These are phyloP conservation scores for Dermolepida albohirtum DNA, from an alignment of 2,888 invertebrate species.

Conservation along the genomic window DNA sequence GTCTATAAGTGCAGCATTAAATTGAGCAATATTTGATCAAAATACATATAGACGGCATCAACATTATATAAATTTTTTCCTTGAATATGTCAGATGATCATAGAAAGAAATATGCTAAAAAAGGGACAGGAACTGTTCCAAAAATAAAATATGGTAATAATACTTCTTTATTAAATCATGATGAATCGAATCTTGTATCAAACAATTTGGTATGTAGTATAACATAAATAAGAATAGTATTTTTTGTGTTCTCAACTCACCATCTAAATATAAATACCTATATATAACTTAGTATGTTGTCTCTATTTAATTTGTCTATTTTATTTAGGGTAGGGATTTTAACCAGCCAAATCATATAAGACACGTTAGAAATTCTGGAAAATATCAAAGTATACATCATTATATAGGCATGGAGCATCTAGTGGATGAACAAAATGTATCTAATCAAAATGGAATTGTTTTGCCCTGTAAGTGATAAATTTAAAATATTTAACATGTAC, in stretches of 20 bases:
- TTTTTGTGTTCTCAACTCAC: constrained; percentile 10
- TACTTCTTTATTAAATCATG: constrained; percentile 48
- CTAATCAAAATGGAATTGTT: constrained; percentile 36
- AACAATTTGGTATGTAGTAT: constrained; percentile 61
- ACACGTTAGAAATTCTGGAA: constrained; percentile 53
- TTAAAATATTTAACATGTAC: not conserved
- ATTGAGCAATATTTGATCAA: too few relatives aligned
- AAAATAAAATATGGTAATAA: constrained; percentile 73
- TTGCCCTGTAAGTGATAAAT: constrained; percentile 26
- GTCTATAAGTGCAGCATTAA: too few relatives aligned
- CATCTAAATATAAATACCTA: constrained; percentile 50
- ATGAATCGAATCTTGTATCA: constrained; percentile 54
- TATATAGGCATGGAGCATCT: constrained; percentile 40
- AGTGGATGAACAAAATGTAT: constrained; percentile 35
- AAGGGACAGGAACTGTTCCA: constrained; percentile 75
- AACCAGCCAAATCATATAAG: constrained; percentile 51
- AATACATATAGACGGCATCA: too few relatives aligned
- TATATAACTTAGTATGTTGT: constrained; percentile 44
- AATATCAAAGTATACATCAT: constrained; percentile 41
- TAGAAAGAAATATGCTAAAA: constrained; percentile 59
- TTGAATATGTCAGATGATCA: constrained; percentile 60
- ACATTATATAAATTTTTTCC: too few relatives aligned
- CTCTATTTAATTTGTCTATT: constrained; percentile 27
- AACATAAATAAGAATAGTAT: constrained; percentile 20
- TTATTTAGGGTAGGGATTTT: constrained; percentile 55